These are phyloP conservation scores for Monochamus alternatus DNA, from an alignment of 2,888 invertebrate genomes.

Conservation along the genomic window DNA sequence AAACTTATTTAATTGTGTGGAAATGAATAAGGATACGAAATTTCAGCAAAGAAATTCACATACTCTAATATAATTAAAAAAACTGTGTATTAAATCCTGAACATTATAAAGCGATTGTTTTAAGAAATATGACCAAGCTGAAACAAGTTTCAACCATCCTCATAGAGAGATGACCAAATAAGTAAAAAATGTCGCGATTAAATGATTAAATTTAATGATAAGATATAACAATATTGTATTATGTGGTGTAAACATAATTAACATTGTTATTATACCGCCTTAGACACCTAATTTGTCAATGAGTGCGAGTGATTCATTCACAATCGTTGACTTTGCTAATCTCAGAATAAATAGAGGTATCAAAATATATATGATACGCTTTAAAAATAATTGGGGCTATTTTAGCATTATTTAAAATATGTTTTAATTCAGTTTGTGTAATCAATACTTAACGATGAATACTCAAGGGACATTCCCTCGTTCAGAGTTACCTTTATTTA, in stretches of 20 bases:
- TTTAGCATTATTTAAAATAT: neutral
- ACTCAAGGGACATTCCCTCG: too few relatives aligned
- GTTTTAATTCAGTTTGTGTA: too few relatives aligned
- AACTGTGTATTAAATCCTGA: too few relatives aligned
- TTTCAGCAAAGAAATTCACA: too few relatives aligned
- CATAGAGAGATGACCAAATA: slow-evolving; percentile 11
- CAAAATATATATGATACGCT: neutral
- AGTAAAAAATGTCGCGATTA: neutral
- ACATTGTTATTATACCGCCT: slow-evolving; percentile 6
- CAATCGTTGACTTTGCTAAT: slow-evolving; percentile 15
- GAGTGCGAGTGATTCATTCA: slow-evolving; percentile 28
- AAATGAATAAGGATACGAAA: too few relatives aligned
- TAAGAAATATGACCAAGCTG: neutral
- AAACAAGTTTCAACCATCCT: neutral
- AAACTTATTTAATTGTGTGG: too few relatives aligned
- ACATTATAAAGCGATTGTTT: too few relatives aligned
- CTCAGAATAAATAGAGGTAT: slow-evolving; percentile 4
- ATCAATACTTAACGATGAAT: too few relatives aligned
- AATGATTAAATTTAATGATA: slow-evolving; percentile 25
- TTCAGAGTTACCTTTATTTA: too few relatives aligned
- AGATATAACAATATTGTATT: slow-evolving; percentile 15
- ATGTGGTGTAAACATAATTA: slow-evolving; percentile 24
- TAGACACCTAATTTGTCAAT: slow-evolving; percentile 16
- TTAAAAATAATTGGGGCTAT: neutral
- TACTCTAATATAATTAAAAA: too few relatives aligned